A percentile compares a stretch with the other conserved stretches of the same genome.
These are phyloP conservation scores for Serinus canaria DNA, from an alignment of 2,113 vertebrate species.

Conservation along the genomic window DNA sequence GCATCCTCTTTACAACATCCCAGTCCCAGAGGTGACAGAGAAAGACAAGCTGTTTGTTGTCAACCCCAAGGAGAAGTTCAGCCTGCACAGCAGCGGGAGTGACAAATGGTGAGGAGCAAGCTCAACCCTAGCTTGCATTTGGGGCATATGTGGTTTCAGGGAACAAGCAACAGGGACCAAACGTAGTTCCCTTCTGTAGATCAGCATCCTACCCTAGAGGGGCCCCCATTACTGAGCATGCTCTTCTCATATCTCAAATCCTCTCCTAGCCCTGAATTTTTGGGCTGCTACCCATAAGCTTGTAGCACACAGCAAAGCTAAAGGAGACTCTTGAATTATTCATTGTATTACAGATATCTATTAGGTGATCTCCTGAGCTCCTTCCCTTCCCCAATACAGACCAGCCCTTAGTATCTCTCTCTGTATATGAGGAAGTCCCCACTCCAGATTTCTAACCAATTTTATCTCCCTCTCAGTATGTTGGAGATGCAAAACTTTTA, in stretches of 20 bases:
- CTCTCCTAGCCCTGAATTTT: background rate
- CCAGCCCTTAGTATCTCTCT: background rate
- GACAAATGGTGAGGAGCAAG: conserved; percentile 73
- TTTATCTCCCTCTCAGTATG: fast-evolving
- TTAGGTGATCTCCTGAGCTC: background rate
- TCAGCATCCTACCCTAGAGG: background rate
- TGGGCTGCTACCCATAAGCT: background rate
- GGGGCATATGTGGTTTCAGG: background rate
- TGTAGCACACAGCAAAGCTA: background rate
- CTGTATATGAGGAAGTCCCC: background rate
- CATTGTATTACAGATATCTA: background rate
- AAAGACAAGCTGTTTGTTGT: conserved; percentile 78
- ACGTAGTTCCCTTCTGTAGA: fast-evolving
- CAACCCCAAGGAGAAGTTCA: conserved; percentile 69
- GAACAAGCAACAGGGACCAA: background rate
- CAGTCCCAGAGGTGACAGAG: conserved; percentile 41
- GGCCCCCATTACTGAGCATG: fast-evolving
- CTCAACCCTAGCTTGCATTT: background rate
- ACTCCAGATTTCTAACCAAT: background rate
- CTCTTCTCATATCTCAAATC: background rate
- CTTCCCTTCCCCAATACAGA: background rate
- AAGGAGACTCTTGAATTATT: background rate
- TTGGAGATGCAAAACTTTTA: background rate
- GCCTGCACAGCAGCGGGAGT: conserved; percentile 54
- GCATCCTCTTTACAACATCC: conserved; percentile 78